Conservation (phyloP, 2,888 invertebrate species). For the Harpalus rufipes region DNA sequence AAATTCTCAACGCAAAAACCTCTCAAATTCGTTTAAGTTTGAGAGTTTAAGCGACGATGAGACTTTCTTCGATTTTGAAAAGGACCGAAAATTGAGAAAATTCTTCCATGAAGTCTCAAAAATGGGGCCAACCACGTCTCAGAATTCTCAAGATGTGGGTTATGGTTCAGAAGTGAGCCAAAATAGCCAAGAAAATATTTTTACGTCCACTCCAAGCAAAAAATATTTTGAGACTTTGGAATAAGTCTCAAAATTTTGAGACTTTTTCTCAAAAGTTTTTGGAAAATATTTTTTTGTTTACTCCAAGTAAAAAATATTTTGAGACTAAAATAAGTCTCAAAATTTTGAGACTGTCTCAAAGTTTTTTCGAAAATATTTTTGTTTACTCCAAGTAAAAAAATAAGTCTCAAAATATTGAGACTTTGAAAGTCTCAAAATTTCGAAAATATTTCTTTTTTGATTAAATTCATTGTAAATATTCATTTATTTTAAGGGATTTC, state of each 20-base stretch:
- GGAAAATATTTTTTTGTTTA: too few relatives aligned
- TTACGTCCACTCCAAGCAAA: conserved; percentile 52
- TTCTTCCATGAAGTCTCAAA: not conserved
- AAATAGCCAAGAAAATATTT: conserved; percentile 14
- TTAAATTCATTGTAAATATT: not conserved
- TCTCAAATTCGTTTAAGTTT: conserved; percentile 75
- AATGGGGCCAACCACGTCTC: not conserved
- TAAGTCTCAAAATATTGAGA: too few relatives aligned
- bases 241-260: too few relatives aligned
- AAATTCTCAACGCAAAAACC: conserved; percentile 75
- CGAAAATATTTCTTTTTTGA: not conserved
- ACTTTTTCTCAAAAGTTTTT: too few relatives aligned
- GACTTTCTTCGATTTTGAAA: conserved; percentile 68
- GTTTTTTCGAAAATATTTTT: too few relatives aligned
- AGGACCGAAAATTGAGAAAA: conserved; percentile 49
- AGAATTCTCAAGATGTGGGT: conserved; percentile 45
- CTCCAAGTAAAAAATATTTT: conserved; percentile 59
- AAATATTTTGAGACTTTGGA: conserved; percentile 37
- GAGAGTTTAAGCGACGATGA: conserved; percentile 69
- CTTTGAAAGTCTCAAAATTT: not conserved
- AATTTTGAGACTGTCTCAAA: too few relatives aligned
- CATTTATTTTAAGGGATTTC: not conserved
- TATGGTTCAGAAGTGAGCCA: conserved; percentile 48
- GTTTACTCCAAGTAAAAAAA: conserved; percentile 38
- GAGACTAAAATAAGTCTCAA: too few relatives aligned